A percentile compares a stretch with the other conserved stretches of the same genome.
These are phyloP conservation scores for Xanthostigma xanthostigma DNA, from an alignment of 2,888 invertebrate species.

Conservation along the genomic window DNA sequence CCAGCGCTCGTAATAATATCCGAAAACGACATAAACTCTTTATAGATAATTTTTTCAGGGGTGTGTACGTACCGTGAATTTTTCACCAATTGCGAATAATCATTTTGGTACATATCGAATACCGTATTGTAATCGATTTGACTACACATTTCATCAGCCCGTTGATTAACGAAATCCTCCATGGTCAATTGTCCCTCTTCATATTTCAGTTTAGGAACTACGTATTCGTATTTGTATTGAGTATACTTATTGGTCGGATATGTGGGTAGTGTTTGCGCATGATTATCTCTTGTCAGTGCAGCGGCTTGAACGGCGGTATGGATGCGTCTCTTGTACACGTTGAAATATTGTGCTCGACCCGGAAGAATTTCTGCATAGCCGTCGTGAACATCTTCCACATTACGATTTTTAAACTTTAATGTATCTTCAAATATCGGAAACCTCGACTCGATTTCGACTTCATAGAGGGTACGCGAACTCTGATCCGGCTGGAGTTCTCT, in stretches of 20 bases:
- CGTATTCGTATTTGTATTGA: conserved; percentile 39
- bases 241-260: conserved; percentile 56
- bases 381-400: conserved; percentile 42
- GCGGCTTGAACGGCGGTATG: conserved; percentile 42
- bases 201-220: background rate
- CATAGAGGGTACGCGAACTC: conserved; percentile 40
- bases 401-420: conserved; percentile 35
- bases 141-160: background rate
- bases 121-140: conserved; percentile 30
- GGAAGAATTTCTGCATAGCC: conserved; percentile 52
- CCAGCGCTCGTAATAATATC: conserved; percentile 46
- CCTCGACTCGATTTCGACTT: conserved; percentile 49
- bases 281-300: conserved; percentile 28
- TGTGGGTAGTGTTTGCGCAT: conserved; percentile 50
- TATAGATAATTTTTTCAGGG: conserved; percentile 28
- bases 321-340: conserved; percentile 39
- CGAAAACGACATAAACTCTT: conserved; percentile 47
- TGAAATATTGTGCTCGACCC: conserved; percentile 38
- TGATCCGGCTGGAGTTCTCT: conserved; percentile 31
- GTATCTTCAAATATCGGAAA: conserved; percentile 37
- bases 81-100: conserved; percentile 34
- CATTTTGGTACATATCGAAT: conserved; percentile 46
- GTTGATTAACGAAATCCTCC: background rate
- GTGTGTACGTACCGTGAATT: conserved; percentile 9
- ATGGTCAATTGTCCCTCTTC: background rate